Conservation (phyloP, 2,113 vertebrate species). For the Rallus limicola region DNA sequence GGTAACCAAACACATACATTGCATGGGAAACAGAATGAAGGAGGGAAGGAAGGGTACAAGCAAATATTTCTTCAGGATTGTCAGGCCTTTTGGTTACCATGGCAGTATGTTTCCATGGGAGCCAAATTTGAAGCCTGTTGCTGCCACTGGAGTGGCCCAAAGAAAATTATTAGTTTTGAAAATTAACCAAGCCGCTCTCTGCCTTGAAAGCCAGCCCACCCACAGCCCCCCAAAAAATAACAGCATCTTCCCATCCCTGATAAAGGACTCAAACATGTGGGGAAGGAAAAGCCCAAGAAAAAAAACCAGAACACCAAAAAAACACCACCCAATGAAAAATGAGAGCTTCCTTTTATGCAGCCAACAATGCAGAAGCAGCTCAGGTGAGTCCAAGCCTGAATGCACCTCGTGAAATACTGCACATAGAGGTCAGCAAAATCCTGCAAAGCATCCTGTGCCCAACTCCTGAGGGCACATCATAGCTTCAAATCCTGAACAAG, state of each 20-base stretch:
- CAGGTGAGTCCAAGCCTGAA: neutral
- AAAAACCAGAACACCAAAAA: neutral
- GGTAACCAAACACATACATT: neutral
- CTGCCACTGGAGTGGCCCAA: slow-evolving; percentile 29
- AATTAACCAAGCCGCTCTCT: slow-evolving; percentile 49
- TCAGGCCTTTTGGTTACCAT: slow-evolving; percentile 67
- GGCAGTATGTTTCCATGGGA: slow-evolving; percentile 74
- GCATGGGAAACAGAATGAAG: neutral
- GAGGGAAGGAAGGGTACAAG: neutral
- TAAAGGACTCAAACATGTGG: neutral
- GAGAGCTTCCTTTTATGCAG: neutral
- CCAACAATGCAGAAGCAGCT: neutral
- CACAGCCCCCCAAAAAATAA: neutral
- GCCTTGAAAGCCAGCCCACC: slow-evolving; percentile 15
- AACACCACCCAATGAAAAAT: neutral
- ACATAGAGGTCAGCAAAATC: neutral
- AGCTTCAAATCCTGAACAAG: neutral
- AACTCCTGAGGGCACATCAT: fast-evolving
- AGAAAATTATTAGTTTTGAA: slow-evolving; percentile 49
- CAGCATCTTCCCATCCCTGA: neutral
- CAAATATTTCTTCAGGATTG: slow-evolving; percentile 10
- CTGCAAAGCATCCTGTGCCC: neutral
- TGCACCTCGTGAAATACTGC: neutral
- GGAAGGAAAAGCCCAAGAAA: neutral
- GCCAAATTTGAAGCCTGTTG: slow-evolving; percentile 63